A percentile compares a stretch with the other conserved stretches of the same genome.
Conservation (phyloP, 2,797 vertebrate genomes). For the Cuniculus paca region DNA sequence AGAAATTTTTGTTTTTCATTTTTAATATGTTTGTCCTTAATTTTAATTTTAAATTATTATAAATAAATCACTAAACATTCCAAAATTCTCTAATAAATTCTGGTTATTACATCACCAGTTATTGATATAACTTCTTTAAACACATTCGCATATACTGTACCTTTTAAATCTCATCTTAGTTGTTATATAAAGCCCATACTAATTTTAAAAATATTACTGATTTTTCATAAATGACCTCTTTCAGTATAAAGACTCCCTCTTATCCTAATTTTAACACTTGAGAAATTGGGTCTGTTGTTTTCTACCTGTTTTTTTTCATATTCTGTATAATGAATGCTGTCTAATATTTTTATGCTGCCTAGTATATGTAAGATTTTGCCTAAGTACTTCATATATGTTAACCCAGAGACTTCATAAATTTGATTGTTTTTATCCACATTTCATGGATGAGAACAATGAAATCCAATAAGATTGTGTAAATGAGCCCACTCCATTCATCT, state of each 20-base stretch:
- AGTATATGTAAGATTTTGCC: not conserved
- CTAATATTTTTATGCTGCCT: not conserved
- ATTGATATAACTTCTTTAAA: not conserved
- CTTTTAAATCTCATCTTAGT: not conserved
- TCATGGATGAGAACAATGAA: constrained; percentile 12
- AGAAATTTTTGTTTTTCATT: constrained; percentile 15
- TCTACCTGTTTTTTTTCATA: not conserved
- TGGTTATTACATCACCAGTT: not conserved
- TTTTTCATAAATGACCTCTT: not conserved
- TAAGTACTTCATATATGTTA: not conserved
- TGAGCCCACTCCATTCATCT: not conserved
- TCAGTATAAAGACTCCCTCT: not conserved
- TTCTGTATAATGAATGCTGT: not conserved
- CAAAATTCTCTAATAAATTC: not conserved
- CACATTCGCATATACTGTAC: not conserved
- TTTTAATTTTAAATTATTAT: constrained; percentile 50
- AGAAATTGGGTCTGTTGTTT: not conserved
- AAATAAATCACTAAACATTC: not conserved
- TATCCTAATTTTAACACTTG: not conserved
- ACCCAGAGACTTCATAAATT: not conserved
- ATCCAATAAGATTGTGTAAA: not conserved
- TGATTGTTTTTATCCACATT: not conserved
- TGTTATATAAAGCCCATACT: not conserved
- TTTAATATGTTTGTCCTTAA: not conserved
- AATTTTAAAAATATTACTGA: not conserved